Evolutionary conservation across 1,140 invertebrate species (phyloP), one percentile per base, ranked within the genome.

Genomic region (Sipha flava): DNA sequence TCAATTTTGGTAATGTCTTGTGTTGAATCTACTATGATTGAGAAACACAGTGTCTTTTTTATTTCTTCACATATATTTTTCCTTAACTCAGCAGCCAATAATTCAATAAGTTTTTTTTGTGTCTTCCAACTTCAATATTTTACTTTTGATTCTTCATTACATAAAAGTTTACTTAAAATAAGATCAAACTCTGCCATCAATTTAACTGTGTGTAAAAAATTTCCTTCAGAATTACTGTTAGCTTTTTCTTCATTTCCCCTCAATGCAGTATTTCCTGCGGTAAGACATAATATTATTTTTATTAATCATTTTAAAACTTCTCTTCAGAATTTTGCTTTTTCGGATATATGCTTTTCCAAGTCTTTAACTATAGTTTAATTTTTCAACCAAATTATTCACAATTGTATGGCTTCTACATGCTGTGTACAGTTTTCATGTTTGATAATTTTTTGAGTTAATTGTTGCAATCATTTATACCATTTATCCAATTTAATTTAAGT

Each of bases 1-100:
- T 73, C 70, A 31, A 73, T 16, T 73, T 49, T 73, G 29, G 70
- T 49, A 29, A 73, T 73, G 2, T 73, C 70, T 49, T 73, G 70
- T 16, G 70, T 73, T 7, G 12, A 16, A 18, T 73, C 70, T 23
- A 73, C 29, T n/a, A 73, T 73, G 12, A 73, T 49, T 47, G 40
- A 29, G 37, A 40, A 66, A 66, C 62, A 40, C 2, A 40, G 62
- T 14, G 62, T n/a, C 21, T 21, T 40, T 43, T 34, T 66, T 5
- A 66, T 66, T 40, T 66, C 62, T 21, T 66, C 62, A n/a, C 62
- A 40, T 23, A 66, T 23, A 66, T 40, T 40, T 3, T 37, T 66
- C 10, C 23, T 5, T 59, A 23, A 21, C 40, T 66, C 31, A 14
- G 62, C 21, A 49, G 70, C 70, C 34, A 73, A 47, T 9, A 73